phyloP scores from a whole-genome alignment of 2,113 vertebrate genomes.

The Lathamus discolor region DNA sequence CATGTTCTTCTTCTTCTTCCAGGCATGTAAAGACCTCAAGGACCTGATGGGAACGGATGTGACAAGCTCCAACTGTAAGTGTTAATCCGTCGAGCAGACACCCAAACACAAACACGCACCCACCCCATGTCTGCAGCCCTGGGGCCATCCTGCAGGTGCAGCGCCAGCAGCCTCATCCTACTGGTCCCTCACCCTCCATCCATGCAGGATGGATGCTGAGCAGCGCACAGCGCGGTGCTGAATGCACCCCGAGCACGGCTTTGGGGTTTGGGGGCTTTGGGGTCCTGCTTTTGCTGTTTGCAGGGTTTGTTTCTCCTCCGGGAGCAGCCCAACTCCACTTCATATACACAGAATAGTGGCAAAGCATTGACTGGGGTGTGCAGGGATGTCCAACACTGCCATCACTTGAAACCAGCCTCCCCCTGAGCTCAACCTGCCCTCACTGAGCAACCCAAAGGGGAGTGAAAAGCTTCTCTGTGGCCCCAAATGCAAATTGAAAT shows the following conservation, averaged over 20 bases:
- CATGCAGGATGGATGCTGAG: background rate
- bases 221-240: background rate
- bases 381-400: background rate
- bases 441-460: background rate
- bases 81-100: background rate
- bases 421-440: background rate
- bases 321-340: background rate
- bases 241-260: background rate
- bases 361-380: background rate
- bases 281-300: background rate
- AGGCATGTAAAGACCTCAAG: background rate
- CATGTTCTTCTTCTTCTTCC: background rate
- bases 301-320: background rate
- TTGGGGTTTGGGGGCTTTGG: background rate
- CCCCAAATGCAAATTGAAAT: background rate
- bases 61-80: background rate
- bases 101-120: background rate
- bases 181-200: background rate
- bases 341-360: background rate
- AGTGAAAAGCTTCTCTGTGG: background rate
- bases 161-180: background rate
- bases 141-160: background rate
- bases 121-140: too few relatives aligned
- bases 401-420: background rate
- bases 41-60: background rate